These are phyloP conservation scores for Abscondita cerata DNA, from an alignment of 2,888 invertebrate genomes.

Conservation along the genomic window DNA sequence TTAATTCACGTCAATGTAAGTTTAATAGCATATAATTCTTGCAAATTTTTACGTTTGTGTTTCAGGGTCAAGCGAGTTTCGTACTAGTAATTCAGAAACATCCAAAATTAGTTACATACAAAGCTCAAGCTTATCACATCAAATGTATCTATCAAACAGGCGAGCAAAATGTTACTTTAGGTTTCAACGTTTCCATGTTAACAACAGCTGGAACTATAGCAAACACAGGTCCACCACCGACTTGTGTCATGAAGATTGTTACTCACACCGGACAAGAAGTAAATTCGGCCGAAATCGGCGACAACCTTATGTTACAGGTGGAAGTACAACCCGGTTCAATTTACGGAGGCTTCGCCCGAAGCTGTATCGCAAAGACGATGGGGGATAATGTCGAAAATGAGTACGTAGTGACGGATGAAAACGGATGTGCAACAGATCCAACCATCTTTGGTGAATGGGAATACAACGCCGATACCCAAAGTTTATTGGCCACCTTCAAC, in stretches of 20 bases:
- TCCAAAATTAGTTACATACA: conserved; percentile 92
- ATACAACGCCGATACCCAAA: conserved; percentile 84
- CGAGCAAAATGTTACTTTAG: conserved; percentile 89
- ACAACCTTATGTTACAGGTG: conserved; percentile 48
- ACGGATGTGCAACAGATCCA: conserved; percentile 92
- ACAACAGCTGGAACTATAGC: conserved; percentile 95
- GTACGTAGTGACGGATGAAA: conserved; percentile 91
- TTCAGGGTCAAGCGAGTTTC: conserved; percentile 88
- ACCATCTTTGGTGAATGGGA: conserved; percentile 95
- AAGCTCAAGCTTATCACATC: conserved; percentile 95
- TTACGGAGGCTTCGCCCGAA: conserved; percentile 92
- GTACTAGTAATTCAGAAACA: conserved; percentile 96
- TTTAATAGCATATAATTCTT: conserved; percentile 36
- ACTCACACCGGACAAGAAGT: conserved; percentile 88
- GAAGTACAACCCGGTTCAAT: conserved; percentile 66
- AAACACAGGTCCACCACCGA: conserved; percentile 93
- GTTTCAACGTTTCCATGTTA: conserved; percentile 94
- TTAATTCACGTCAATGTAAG: conserved; percentile 88
- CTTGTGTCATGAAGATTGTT: conserved; percentile 90
- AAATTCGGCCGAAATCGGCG: conserved; percentile 88
- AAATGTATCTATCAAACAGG: conserved; percentile 95
- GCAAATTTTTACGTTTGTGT: conserved; percentile 32
- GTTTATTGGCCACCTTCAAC: conserved; percentile 86
- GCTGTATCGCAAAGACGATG: conserved; percentile 92
- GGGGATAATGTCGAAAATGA: conserved; percentile 89